Conservation (phyloP, 2,113 vertebrate species). For the Tretioscincus oriximinensis region DNA sequence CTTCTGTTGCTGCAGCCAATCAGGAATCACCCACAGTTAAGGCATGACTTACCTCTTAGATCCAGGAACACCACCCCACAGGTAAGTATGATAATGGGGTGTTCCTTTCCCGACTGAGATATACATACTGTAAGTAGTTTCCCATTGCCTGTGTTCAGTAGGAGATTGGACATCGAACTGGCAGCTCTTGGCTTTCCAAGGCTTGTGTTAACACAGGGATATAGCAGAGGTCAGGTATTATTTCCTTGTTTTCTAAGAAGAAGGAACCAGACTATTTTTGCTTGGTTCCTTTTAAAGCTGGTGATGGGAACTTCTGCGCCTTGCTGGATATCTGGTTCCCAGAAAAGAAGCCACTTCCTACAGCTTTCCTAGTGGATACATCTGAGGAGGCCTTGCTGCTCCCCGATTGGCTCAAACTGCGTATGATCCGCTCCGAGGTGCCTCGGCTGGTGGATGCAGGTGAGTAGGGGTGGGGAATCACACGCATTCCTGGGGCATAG, state of each 20-base stretch:
- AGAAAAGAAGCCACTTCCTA: slow-evolving; percentile 93
- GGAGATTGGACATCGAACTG: too few relatives aligned
- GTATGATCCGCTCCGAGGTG: slow-evolving; percentile 97
- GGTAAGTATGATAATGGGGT: too few relatives aligned
- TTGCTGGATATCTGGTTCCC: slow-evolving; percentile 97
- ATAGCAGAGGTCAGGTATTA: too few relatives aligned
- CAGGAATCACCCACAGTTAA: too few relatives aligned
- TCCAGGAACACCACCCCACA: too few relatives aligned
- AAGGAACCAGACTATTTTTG: neutral
- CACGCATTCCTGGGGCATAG: too few relatives aligned
- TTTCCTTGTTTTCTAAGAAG: neutral
- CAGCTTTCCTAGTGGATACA: slow-evolving; percentile 96
- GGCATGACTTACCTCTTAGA: too few relatives aligned
- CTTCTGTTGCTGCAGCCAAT: too few relatives aligned
- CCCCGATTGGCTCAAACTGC: slow-evolving; percentile 94
- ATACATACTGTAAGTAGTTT: too few relatives aligned
- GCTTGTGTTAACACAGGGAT: too few relatives aligned
- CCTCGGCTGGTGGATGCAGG: slow-evolving; percentile 92
- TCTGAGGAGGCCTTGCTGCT: slow-evolving; percentile 94
- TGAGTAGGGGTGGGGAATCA: slow-evolving; percentile 41
- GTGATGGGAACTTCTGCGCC: slow-evolving; percentile 85
- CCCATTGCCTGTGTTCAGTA: too few relatives aligned
- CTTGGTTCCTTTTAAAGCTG: slow-evolving; percentile 57
- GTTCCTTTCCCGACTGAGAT: too few relatives aligned
- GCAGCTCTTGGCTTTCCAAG: neutral